Evolutionary conservation across 2,797 vertebrate species (phyloP).

Genomic region (Acrossocheilus fasciatus): DNA sequence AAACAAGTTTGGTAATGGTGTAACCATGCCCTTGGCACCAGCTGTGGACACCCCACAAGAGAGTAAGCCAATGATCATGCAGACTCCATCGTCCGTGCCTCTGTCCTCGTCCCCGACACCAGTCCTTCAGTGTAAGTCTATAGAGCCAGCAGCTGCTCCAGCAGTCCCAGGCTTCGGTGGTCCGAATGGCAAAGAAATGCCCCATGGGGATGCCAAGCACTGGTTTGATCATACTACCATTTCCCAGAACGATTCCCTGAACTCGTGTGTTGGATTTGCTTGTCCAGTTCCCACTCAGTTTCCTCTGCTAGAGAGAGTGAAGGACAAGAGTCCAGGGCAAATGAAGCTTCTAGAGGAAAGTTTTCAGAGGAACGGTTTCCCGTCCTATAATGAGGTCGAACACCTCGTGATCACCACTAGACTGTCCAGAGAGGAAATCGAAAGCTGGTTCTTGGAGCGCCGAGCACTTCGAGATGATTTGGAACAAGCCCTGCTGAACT

Average conservation of each 20-base stretch:
- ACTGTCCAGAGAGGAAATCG: conserved; percentile 88
- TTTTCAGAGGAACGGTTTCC: conserved; percentile 90
- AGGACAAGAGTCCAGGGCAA: conserved; percentile 90
- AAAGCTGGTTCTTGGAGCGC: conserved; percentile 92
- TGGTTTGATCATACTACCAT: conserved; percentile 84
- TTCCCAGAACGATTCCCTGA: conserved; percentile 80
- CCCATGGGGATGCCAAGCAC: conserved; percentile 84
- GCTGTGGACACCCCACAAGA: conserved; percentile 63
- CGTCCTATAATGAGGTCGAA: conserved; percentile 86
- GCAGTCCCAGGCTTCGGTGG: conserved; percentile 82
- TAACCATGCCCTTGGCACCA: conserved; percentile 67
- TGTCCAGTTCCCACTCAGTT: conserved; percentile 80
- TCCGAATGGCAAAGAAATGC: conserved; percentile 86
- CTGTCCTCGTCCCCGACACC: conserved; percentile 65
- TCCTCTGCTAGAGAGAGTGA: conserved; percentile 85
- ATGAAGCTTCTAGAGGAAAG: conserved; percentile 89
- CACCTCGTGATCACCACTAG: conserved; percentile 83
- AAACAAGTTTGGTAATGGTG: conserved; percentile 69
- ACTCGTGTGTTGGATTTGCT: conserved; percentile 78
- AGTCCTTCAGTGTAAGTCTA: conserved; percentile 87
- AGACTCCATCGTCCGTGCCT: conserved; percentile 76
- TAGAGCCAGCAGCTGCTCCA: conserved; percentile 72
- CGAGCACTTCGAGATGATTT: conserved; percentile 91
- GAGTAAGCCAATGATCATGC: conserved; percentile 78
- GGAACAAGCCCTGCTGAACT: conserved; percentile 91